Conservation (phyloP, 30 jellyfish, hydroid and myxozoan genomes). For the Aurelia sp. region DNA sequence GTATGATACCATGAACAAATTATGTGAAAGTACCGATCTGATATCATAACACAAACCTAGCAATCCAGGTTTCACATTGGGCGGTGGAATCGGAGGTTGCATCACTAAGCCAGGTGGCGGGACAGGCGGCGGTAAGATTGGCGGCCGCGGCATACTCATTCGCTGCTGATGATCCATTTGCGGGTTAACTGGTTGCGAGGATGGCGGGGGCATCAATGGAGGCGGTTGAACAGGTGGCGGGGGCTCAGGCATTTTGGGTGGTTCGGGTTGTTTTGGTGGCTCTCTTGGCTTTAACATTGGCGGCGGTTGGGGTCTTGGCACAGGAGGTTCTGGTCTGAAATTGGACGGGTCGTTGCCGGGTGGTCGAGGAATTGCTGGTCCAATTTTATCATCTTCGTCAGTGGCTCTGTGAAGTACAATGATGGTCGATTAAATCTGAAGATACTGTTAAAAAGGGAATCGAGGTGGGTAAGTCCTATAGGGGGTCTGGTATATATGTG, state of each 20-base stretch:
- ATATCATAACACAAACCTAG: constrained; percentile 26
- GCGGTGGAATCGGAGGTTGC: constrained; percentile 83
- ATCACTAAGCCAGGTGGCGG: constrained; percentile 62
- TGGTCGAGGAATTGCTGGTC: constrained; percentile 83
- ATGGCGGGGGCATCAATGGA: constrained; percentile 61
- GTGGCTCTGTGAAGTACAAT: constrained; percentile 66
- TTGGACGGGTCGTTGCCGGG: background rate
- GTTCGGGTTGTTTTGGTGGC: constrained; percentile 64
- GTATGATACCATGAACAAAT: no score
- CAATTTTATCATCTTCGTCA: constrained; percentile 88
- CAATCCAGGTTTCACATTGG: constrained; percentile 67
- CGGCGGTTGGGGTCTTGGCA: constrained; percentile 52
- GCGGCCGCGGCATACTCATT: constrained; percentile 64
- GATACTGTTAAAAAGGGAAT: no score
- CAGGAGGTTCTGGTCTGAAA: constrained; percentile 20
- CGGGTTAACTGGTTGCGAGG: constrained; percentile 38
- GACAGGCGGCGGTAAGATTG: constrained; percentile 65
- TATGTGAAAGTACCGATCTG: no score
- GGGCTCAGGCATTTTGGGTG: constrained; percentile 62
- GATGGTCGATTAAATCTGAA: no score
- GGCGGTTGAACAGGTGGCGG: constrained; percentile 72
- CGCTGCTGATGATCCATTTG: constrained; percentile 38
- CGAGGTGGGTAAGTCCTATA: no score
- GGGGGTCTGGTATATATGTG: no score
- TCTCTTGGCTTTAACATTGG: constrained; percentile 33